Base-by-base conservation (phyloP, 2,888 invertebrate species). In the Dinocampus coccinellae region DNA sequence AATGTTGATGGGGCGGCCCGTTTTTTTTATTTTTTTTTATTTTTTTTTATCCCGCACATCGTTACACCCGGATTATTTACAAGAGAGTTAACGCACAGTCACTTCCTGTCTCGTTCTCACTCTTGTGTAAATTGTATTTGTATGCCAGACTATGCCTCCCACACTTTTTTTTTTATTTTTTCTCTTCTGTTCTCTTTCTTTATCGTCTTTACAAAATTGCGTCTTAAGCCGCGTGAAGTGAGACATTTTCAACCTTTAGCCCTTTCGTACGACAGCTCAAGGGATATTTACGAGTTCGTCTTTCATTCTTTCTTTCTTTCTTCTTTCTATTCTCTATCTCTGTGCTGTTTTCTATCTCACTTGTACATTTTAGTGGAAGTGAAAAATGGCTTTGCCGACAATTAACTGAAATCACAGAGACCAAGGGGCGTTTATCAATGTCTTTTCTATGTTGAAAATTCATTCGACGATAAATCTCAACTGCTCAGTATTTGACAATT, bases 381-480 rank as follows among this genome's bases (percentile, higher is more conserved):
- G 85, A 85, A 84, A 85, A 85, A 85, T 85, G 84, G 83, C 80
- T 74, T 75, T 55, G 78, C 75, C 83, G 82, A 85, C 85, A 85
- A 85, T 85, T 85, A 85, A 85, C 84, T 81, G 85, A 85, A 85
- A 84, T 85, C 84, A 84, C 83, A 79, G 79, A 79, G 78, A 81
- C 81, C 73, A 78, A 76, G 81, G 76, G 77, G 47, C 83, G 81
- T 84, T 85, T 85, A 80, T 85, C 85, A 84, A 81, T 84, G 84
- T 83, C 85, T 79, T 72, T 67, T 70, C 22, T 22, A 11, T 16
- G 20, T 34, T 9, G 29, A 34, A 47, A 47, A 39, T 63, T 47
- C 24, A 22, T 62, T 53, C 20, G 9, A 26, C 57, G 57, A 57
- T 29, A 57, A 47, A 26, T 57, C 57, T 10, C 13, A 26, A 10